These are phyloP conservation scores for Serilophus lunatus DNA, from an alignment of 2,113 vertebrate species.

Conservation along the genomic window DNA sequence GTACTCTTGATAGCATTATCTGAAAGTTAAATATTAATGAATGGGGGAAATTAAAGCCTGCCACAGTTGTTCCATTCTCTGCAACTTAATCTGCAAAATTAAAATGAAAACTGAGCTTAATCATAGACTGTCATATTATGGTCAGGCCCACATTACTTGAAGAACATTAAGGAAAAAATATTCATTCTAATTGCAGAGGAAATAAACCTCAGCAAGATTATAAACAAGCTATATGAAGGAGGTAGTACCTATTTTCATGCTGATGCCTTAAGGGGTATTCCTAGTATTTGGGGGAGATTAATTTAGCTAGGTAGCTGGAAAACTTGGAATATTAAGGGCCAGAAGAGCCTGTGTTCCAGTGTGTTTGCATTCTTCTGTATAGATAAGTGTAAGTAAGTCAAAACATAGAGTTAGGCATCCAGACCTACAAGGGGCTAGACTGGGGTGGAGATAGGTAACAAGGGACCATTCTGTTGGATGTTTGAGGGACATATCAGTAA, in stretches of 20 bases:
- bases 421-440: too few relatives aligned
- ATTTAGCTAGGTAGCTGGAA: too few relatives aligned
- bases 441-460: too few relatives aligned
- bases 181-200: not conserved
- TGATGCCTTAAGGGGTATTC: too few relatives aligned
- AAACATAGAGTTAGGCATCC: too few relatives aligned
- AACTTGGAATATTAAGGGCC: too few relatives aligned
- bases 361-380: too few relatives aligned
- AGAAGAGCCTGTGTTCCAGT: too few relatives aligned
- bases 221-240: not conserved
- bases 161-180: not conserved
- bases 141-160: not conserved
- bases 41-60: not conserved
- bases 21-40: constrained; percentile 7
- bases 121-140: not conserved
- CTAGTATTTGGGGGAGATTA: too few relatives aligned
- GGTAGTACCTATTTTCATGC: not conserved
- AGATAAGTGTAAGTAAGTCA: too few relatives aligned
- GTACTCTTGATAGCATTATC: not conserved
- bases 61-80: not conserved
- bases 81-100: not conserved
- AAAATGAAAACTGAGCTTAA: not conserved
- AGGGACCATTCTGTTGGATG: too few relatives aligned
- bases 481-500: too few relatives aligned
- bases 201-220: not conserved